A percentile compares a stretch with the other conserved stretches of the same genome.
Conservation (phyloP, 2,113 vertebrate species). For the Guaruba guarouba region DNA sequence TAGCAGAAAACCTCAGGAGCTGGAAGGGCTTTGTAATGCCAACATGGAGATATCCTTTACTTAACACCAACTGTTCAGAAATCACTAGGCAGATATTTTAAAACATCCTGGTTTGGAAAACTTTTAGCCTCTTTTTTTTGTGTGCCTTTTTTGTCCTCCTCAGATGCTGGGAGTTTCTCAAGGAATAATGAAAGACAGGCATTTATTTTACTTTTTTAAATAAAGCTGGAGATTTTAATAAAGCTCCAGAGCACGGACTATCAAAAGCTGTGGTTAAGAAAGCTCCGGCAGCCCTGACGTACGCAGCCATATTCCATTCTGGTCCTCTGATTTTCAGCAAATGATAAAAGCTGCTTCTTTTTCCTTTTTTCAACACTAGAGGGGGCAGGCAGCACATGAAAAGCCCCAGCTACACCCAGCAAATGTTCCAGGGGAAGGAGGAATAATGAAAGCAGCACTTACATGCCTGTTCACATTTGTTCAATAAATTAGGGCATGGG, state of each 20-base stretch:
- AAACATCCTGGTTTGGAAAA: not conserved
- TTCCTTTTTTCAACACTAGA: not conserved
- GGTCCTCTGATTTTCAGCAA: not conserved
- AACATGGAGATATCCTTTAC: not conserved
- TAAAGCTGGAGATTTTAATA: not conserved
- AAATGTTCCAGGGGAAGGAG: not conserved
- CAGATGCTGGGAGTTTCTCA: not conserved
- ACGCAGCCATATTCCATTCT: accelerated
- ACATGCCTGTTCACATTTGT: not conserved
- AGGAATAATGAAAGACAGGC: not conserved
- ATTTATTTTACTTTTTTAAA: not conserved
- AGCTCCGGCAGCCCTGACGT: accelerated
- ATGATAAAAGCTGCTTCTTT: not conserved
- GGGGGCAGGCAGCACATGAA: slow-evolving; percentile 23
- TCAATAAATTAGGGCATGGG: not conserved
- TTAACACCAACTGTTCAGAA: not conserved
- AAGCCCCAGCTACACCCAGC: not conserved
- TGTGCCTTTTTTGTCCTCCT: not conserved
- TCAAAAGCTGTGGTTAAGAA: not conserved
- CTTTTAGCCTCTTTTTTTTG: not conserved
- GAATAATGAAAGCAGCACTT: not conserved
- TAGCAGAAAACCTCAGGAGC: not conserved
- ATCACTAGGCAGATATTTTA: not conserved
- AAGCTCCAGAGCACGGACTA: not conserved
- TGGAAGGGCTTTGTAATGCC: not conserved